Conservation (phyloP, 2,113 vertebrate genomes). For the Brachypodius melanocephalos region DNA sequence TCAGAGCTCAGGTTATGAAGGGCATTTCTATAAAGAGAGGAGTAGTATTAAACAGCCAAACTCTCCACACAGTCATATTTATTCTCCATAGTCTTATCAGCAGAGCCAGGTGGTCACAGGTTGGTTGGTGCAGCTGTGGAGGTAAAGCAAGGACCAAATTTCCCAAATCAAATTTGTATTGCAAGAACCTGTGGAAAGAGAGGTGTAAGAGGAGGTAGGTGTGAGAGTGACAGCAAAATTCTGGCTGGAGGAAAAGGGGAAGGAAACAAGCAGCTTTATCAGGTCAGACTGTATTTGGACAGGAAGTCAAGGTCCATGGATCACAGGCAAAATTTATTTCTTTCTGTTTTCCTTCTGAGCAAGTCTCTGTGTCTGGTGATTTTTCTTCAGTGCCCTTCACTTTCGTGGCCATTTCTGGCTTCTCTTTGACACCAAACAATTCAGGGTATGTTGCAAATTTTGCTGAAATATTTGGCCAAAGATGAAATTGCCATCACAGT, state of each 20-base stretch:
- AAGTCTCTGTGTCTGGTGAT: not conserved
- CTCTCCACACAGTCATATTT: not conserved
- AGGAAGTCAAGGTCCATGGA: not conserved
- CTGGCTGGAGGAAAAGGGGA: not conserved
- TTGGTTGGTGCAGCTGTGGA: not conserved
- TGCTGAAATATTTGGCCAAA: not conserved
- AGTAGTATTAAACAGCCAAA: not conserved
- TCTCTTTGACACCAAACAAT: not conserved
- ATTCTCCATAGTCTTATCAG: not conserved
- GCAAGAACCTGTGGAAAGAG: not conserved
- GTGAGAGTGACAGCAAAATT: not conserved
- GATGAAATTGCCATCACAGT: not conserved
- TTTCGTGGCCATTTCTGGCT: not conserved
- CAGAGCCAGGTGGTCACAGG: not conserved
- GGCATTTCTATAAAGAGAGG: conserved; percentile 9
- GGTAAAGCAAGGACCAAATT: not conserved
- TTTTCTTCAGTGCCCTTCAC: not conserved
- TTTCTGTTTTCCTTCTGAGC: not conserved
- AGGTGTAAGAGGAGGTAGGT: not conserved
- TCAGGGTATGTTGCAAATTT: not conserved
- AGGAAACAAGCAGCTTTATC: not conserved
- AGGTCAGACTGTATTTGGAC: not conserved
- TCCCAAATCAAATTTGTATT: not conserved
- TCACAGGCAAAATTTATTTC: not conserved
- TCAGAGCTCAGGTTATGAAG: not conserved